Base-by-base conservation (phyloP, 2,113 vertebrate genomes). In the Synodontis membranacea region DNA sequence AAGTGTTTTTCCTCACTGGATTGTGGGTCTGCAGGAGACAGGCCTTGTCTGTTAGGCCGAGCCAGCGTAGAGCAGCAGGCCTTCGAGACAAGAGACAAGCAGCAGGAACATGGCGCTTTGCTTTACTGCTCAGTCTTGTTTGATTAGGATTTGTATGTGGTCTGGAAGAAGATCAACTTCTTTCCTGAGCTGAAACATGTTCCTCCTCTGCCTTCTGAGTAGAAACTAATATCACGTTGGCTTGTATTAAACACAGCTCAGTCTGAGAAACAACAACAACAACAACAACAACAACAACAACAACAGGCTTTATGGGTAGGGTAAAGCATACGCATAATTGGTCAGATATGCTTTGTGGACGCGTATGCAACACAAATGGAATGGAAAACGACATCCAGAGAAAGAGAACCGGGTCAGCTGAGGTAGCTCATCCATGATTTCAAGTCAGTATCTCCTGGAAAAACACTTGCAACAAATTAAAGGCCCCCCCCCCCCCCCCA, bases 1-100 rank as follows among this genome's bases (percentile, higher is more conserved):
- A 89, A 86, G 58, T 82, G 44, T 72, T 68, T 88, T 88, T 91
- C 89, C 86, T 56, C 90, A 44, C 84, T 83, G 84, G n/a, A n/a
- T n/a, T n/a, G n/a, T n/a, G n/a, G 82, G 86, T 86, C 86, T 74
- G 80, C 48, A n/a, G 79, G 66, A 86, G 72, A 28, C 84, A 88
- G 85, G 84, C 85, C 76, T 46, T 75, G 84, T 89, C 82, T 86
- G 87, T 91, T 89, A 91, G 66, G n/a, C n/a, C n/a, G n/a, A n/a
- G n/a, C n/a, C n/a, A 79, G 80, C 72, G n/a, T n/a, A 44, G 72
- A 84, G 75, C 89, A 84, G 88, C 54, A 86, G 86, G 76, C 88
- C 85, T 89, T 88, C 84, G 82, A 85, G 86, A 84, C n/a, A n/a
- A 50, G 82, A 87, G 88, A 86, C 84, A 81, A 81, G 85, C 85